These are phyloP conservation scores for Stichodactyla helianthus DNA, from an alignment of 64 coral and sea anemone genomes.

Conservation along the genomic window DNA sequence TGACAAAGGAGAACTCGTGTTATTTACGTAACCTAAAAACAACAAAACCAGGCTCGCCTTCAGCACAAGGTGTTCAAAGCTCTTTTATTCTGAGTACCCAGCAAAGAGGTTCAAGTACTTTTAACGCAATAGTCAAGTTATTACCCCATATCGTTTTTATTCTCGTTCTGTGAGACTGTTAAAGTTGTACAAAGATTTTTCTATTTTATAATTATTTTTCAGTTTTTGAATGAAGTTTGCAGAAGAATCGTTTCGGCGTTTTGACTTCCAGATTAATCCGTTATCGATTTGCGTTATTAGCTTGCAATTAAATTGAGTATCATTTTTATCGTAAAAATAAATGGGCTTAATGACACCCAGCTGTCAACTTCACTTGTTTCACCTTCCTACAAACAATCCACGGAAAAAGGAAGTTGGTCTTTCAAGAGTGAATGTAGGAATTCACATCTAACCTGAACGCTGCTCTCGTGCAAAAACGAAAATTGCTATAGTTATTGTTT, in stretches of 20 bases:
- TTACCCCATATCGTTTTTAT: too few relatives aligned
- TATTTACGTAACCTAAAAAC: conserved; percentile 10
- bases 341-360: conserved; percentile 14
- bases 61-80: neutral
- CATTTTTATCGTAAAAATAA: conserved; percentile 11
- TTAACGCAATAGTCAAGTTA: neutral
- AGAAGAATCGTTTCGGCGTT: neutral
- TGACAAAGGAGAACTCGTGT: neutral
- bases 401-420: conserved; percentile 2
- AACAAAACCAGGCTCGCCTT: conserved; percentile 1
- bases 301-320: conserved; percentile 10
- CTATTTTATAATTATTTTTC: neutral
- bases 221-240: neutral
- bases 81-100: conserved; percentile 6
- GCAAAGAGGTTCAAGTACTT: conserved; percentile 8
- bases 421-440: neutral
- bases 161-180: neutral
- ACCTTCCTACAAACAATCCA: neutral
- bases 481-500: neutral
- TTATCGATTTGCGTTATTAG: conserved; percentile 18
- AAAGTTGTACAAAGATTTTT: neutral
- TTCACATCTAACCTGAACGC: neutral
- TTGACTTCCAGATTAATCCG: neutral
- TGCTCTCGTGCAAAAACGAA: neutral
- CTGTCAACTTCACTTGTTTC: neutral